Evolutionary conservation across 2,888 invertebrate species (phyloP).

Genomic region (Himalopsyche japonica): DNA sequence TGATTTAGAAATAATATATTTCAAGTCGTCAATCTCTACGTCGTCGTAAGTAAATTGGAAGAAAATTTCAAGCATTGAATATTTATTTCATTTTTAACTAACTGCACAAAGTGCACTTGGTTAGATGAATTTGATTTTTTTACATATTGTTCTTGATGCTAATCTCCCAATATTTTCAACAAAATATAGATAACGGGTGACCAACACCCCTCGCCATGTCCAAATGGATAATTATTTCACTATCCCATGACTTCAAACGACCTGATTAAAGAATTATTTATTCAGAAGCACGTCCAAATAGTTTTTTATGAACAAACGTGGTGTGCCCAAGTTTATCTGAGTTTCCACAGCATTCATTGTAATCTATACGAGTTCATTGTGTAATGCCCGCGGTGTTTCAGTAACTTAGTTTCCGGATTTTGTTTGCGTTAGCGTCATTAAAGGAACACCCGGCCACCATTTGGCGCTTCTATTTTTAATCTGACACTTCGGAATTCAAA

Average conservation of each 20-base stretch:
- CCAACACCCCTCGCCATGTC: too few species aligned
- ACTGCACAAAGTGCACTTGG: too few species aligned
- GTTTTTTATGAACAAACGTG: background rate
- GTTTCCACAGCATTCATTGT: background rate
- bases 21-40: too few species aligned
- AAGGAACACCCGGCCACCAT: background rate
- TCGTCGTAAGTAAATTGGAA: too few species aligned
- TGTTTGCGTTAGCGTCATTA: background rate
- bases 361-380: background rate
- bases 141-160: too few species aligned
- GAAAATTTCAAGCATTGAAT: too few species aligned
- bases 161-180: too few species aligned
- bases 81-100: too few species aligned
- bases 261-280: background rate
- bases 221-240: too few species aligned
- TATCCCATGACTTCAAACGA: background rate
- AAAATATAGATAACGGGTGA: too few species aligned
- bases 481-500: background rate
- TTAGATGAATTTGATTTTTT: too few species aligned
- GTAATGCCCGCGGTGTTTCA: background rate
- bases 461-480: background rate
- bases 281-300: background rate
- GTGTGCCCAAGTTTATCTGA: background rate
- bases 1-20: too few species aligned
- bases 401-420: background rate